Evolutionary conservation across 2,113 vertebrate genomes (phyloP).

Genomic region (Pangasianodon hypophthalmus): DNA sequence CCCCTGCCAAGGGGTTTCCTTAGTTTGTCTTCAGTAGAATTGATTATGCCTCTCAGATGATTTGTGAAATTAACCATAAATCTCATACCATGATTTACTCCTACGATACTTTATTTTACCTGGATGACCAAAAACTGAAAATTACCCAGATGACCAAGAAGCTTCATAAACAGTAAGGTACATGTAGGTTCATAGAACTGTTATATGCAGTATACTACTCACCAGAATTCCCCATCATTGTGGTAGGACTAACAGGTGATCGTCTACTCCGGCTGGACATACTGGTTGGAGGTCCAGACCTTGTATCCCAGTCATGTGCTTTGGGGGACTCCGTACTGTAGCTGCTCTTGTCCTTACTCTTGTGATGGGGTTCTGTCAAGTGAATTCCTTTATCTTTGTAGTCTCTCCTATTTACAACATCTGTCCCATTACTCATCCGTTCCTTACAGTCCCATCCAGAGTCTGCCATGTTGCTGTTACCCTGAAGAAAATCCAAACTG

Average conservation of each 20-base stretch:
- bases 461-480: slow-evolving; percentile 38
- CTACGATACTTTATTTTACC: not conserved
- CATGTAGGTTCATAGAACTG: too few species aligned
- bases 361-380: slow-evolving; percentile 85
- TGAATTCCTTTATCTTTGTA: slow-evolving; percentile 70
- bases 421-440: slow-evolving; percentile 63
- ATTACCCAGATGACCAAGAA: not conserved
- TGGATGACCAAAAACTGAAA: not conserved
- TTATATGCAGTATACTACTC: slow-evolving; percentile 20
- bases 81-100: not conserved
- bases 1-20: not conserved
- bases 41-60: not conserved
- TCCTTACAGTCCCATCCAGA: slow-evolving; percentile 63
- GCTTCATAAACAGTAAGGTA: not conserved
- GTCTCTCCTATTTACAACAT: slow-evolving; percentile 62
- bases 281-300: slow-evolving; percentile 77
- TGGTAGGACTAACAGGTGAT: slow-evolving; percentile 87
- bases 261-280: slow-evolving; percentile 84
- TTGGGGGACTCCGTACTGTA: slow-evolving; percentile 82
- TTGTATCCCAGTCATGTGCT: slow-evolving; percentile 92
- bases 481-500: slow-evolving; percentile 28
- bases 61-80: not conserved
- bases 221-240: slow-evolving; percentile 84
- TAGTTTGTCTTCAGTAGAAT: not conserved
- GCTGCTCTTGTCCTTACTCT: slow-evolving; percentile 82